A percentile compares a stretch with the other conserved stretches of the same genome.
Conservation (phyloP, 2,113 vertebrate genomes). For the Prunella fulvescens region DNA sequence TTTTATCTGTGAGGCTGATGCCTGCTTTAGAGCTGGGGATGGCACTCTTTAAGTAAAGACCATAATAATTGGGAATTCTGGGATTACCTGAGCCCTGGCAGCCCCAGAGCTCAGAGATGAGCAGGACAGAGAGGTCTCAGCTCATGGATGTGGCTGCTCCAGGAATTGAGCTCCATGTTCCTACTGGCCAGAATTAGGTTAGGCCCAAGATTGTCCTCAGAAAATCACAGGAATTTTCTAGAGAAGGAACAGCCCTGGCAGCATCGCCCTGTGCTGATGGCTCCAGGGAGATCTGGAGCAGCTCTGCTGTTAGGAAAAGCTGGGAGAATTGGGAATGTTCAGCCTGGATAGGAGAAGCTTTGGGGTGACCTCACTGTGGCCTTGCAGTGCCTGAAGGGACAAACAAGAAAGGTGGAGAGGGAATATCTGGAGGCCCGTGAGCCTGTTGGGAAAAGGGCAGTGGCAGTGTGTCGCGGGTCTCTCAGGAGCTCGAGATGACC, state of each 20-base stretch:
- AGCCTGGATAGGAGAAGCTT: neutral
- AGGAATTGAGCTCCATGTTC: accelerated
- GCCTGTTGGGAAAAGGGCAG: no score
- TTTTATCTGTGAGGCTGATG: neutral
- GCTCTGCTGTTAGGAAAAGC: neutral
- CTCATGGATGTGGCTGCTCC: neutral
- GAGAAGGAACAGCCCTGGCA: neutral
- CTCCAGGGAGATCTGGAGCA: neutral
- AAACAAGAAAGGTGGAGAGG: accelerated
- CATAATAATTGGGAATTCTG: neutral
- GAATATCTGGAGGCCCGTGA: neutral
- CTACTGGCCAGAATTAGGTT: neutral
- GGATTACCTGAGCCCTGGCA: neutral
- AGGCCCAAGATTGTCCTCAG: neutral
- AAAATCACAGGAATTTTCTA: neutral
- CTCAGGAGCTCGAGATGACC: no score
- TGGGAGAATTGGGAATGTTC: neutral
- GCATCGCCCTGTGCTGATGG: no score
- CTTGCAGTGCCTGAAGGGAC: neutral
- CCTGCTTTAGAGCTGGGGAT: neutral
- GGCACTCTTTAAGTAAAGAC: neutral
- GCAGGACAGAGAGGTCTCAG: neutral
- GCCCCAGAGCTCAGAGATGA: neutral
- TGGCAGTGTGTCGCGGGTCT: no score
- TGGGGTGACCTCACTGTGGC: accelerated